Conservation (phyloP, 2,113 vertebrate genomes). For the Lipophrys pholis region DNA sequence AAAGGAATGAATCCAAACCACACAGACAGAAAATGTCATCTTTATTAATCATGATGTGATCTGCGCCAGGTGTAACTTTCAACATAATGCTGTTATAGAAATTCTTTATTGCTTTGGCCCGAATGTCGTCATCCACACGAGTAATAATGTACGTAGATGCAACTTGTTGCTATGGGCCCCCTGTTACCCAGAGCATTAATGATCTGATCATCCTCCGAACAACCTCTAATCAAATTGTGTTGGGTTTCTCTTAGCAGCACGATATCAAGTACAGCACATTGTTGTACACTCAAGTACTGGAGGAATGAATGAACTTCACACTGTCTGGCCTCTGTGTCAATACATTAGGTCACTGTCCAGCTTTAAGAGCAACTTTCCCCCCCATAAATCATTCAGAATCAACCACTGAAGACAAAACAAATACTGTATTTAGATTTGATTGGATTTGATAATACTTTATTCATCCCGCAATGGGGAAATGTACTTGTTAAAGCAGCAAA, state of each 20-base stretch:
- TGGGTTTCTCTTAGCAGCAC: not conserved
- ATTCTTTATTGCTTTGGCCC: not conserved
- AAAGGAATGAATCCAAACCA: not conserved
- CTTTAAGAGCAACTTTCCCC: too few species aligned
- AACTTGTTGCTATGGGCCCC: not conserved
- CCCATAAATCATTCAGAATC: too few species aligned
- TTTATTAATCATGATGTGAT: too few species aligned
- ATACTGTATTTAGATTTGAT: too few species aligned
- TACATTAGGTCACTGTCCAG: too few species aligned
- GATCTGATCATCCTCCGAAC: not conserved
- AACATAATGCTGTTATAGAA: too few species aligned
- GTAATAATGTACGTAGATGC: not conserved
- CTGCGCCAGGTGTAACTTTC: too few species aligned
- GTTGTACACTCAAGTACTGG: constrained; percentile 26
- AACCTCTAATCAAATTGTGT: not conserved
- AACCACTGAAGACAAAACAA: too few species aligned
- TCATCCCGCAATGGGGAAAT: too few species aligned
- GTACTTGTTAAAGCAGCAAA: too few species aligned
- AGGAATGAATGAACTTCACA: constrained; percentile 1
- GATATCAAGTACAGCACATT: not conserved
- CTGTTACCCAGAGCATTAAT: not conserved
- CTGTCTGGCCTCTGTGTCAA: constrained; percentile 23
- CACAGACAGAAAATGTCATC: too few species aligned
- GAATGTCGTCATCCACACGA: not conserved
- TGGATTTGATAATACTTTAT: too few species aligned